These are phyloP conservation scores for Cercopithecus diana DNA, from an alignment of 2,797 vertebrate species.

Conservation along the genomic window DNA sequence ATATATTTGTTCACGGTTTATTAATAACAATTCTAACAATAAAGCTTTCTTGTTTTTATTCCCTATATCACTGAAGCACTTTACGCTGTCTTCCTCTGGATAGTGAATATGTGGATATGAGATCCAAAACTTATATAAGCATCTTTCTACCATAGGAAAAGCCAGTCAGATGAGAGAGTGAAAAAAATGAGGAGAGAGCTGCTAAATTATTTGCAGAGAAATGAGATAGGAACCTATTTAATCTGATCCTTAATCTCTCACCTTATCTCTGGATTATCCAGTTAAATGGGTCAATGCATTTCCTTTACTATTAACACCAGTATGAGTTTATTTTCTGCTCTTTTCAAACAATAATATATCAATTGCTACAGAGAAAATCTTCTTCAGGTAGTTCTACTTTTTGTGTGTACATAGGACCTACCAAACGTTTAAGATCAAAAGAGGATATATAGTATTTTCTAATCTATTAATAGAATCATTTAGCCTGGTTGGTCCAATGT, in stretches of 20 bases:
- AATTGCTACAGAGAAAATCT: neutral
- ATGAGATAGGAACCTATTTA: neutral
- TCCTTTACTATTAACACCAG: neutral
- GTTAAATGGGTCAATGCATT: neutral
- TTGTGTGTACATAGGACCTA: neutral
- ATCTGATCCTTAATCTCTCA: neutral
- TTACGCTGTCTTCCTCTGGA: neutral
- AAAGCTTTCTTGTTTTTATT: neutral
- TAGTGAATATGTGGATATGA: neutral
- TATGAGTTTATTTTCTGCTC: neutral
- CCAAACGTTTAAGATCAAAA: neutral
- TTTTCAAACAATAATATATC: neutral
- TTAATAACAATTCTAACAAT: neutral
- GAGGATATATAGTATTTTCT: neutral
- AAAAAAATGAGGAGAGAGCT: neutral
- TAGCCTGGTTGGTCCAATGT: neutral
- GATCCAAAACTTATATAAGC: neutral
- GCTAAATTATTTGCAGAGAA: neutral
- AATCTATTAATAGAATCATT: neutral
- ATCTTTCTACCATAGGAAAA: neutral
- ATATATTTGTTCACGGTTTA: neutral
- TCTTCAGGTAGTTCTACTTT: neutral
- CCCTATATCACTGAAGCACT: neutral
- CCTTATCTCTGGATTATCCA: neutral
- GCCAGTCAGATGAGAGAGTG: neutral